These are phyloP conservation scores for Pachyramphus minor DNA, from an alignment of 2,113 vertebrate genomes.

Conservation along the genomic window DNA sequence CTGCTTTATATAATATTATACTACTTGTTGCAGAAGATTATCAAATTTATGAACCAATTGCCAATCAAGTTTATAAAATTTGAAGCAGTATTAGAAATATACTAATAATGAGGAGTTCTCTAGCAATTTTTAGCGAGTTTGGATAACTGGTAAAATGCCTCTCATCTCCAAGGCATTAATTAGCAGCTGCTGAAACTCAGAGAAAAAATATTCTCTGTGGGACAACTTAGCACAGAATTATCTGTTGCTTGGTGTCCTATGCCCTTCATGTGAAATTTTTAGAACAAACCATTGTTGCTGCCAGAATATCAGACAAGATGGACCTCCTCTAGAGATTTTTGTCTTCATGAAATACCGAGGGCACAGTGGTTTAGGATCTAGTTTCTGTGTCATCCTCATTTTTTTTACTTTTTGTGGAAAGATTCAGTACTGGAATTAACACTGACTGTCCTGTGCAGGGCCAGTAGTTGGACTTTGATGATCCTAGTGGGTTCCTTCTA, in stretches of 20 bases:
- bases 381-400: background rate
- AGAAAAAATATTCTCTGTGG: background rate
- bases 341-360: background rate
- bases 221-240: background rate
- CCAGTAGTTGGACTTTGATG: background rate
- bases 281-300: background rate
- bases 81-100: background rate
- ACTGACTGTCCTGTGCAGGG: background rate
- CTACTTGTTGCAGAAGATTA: background rate
- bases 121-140: background rate
- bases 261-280: background rate
- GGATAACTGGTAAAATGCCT: background rate
- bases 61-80: background rate
- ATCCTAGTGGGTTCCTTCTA: background rate
- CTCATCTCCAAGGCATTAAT: background rate
- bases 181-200: background rate
- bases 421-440: background rate
- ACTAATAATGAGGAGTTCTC: background rate
- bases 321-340: background rate
- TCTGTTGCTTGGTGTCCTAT: background rate
- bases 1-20: background rate
- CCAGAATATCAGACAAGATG: background rate
- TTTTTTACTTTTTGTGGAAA: background rate
- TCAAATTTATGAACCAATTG: background rate
- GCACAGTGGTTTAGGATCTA: background rate